phyloP scores from a whole-genome alignment of 2,888 invertebrate genomes.

The Oscheius myriophilus region DNA sequence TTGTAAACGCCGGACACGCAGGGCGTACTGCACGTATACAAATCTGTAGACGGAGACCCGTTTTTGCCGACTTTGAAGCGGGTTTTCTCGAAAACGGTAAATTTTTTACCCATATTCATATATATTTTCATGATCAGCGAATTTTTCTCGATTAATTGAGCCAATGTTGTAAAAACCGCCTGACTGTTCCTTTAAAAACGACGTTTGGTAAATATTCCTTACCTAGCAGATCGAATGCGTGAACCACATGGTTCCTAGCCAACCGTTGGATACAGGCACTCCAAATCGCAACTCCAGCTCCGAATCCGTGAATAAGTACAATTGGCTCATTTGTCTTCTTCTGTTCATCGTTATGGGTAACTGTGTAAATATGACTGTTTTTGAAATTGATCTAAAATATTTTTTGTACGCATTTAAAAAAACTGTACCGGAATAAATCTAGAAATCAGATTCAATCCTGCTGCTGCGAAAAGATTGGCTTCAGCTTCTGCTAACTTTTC shows the following conservation, averaged over 20 bases:
- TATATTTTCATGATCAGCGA: no score
- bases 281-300: conserved; percentile 92
- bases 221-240: conserved; percentile 84
- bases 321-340: conserved; percentile 76
- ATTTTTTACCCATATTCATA: no score
- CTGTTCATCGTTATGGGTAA: conserved; percentile 28
- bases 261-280: conserved; percentile 88
- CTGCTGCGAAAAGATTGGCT: conserved; percentile 34
- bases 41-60: no score
- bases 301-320: conserved; percentile 92
- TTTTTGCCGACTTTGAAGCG: no score
- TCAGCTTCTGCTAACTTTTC: conserved; percentile 38
- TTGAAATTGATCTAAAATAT: conserved; percentile 47
- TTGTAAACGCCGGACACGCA: no score
- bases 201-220: no score
- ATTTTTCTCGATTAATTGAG: no score
- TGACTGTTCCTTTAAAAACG: no score
- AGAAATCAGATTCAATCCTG: conserved; percentile 27
- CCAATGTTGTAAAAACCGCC: no score
- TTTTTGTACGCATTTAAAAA: no score
- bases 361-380: conserved; percentile 47
- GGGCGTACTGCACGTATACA: no score
- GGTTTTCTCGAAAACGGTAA: no score
- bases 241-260: conserved; percentile 83
- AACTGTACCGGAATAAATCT: conserved; percentile 43